phyloP scores from a whole-genome alignment of 2,113 vertebrate genomes.

The Lasiurus borealis region DNA sequence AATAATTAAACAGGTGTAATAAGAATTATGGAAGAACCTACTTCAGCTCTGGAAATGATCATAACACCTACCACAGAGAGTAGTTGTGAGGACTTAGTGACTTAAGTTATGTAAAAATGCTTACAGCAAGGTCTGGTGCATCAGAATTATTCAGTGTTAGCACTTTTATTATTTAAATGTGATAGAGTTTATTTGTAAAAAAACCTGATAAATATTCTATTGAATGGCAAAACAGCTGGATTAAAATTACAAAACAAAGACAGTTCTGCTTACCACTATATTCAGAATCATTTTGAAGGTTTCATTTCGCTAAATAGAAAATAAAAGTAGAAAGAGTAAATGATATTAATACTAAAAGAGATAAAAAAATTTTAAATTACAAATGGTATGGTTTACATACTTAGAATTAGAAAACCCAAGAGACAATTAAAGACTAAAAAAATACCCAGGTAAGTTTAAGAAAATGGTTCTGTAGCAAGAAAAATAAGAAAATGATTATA shows the following conservation, averaged over 20 bases:
- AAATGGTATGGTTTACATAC: background rate
- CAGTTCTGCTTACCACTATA: background rate
- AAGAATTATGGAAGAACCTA: background rate
- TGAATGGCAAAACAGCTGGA: background rate
- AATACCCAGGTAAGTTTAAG: background rate
- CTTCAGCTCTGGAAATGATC: background rate
- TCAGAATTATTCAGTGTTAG: conserved; percentile 1
- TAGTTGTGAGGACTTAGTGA: background rate
- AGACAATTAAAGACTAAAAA: background rate
- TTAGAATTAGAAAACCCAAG: background rate
- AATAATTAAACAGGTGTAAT: conserved; percentile 2
- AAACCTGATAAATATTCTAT: background rate
- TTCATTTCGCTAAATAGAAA: conserved; percentile 60
- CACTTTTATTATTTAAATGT: conserved; percentile 32
- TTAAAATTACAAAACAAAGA: conserved; percentile 20
- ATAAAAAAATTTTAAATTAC: background rate
- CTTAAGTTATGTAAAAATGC: background rate
- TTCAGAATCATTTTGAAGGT: background rate
- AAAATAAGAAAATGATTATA: background rate
- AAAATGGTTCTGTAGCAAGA: conserved; percentile 4
- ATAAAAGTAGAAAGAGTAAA: conserved; percentile 40
- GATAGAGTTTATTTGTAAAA: background rate
- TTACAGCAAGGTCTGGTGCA: background rate
- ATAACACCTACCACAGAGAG: background rate
- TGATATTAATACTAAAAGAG: conserved; percentile 12